Evolutionary conservation across 2,113 vertebrate genomes (phyloP), one percentile per base, ranked within the genome.

Genomic region (Vulpes lagopus): DNA sequence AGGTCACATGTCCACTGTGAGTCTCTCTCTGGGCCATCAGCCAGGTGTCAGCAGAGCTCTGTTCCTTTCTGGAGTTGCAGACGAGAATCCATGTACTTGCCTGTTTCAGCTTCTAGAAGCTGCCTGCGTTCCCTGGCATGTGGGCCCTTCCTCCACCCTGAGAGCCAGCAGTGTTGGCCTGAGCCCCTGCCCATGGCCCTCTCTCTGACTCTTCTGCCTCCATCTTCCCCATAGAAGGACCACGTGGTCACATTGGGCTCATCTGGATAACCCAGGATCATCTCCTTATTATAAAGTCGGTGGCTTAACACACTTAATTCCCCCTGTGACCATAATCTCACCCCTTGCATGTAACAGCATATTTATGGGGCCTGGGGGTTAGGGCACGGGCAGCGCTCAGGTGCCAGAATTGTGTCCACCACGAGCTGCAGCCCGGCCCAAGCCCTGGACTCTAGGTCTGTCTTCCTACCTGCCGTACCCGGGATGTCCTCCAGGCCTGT

Each of bases 41-140:
- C 49, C 14, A 27, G 71, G 73, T 43, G 82, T 80, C 38, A 1
- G 9, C 35, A 6, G 78, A 51, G 12, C 49, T 0, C 4, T 1
- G 0, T 38, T 83, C 19, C 69, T 38, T 30, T 25, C 78, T 65
- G 83, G 32, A 12, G 35, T 65, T 81, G 15, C 11, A 0, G 22
- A 9, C 51, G 23, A 86, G n/a, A 51, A 35, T 59, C 38, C 19
- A 0, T 49, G n/a, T 60, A 14, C 86, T 25, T 64, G 9, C 20
- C 17, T 15, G 15, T 53, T 57, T 60, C 11, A 43, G 83, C 55
- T 51, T 83, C 89, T 89, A 30, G 94, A 71, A 93, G 32, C 57
- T n/a, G 14, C 76, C 2, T 3, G 32, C 3, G 0, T 1, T 8
- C 74, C 62, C 74, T 11, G 73, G 57, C 64, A 59, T 8, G 0